These are phyloP conservation scores for Apeira syringaria DNA, from an alignment of 2,888 invertebrate genomes.

Conservation along the genomic window DNA sequence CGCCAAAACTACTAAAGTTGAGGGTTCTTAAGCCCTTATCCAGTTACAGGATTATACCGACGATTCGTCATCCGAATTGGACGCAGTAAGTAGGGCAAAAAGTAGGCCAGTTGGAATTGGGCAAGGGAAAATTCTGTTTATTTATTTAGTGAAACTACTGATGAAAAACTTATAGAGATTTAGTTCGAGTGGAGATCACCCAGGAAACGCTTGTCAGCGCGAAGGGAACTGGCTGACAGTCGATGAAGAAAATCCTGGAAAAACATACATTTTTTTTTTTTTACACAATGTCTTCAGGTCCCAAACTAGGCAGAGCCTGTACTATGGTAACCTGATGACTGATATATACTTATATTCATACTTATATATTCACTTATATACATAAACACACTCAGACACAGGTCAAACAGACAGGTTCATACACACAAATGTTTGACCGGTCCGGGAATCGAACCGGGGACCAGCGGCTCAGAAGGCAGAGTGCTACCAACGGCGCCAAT, in stretches of 20 bases:
- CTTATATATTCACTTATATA: too few species aligned
- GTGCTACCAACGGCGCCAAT: too few species aligned
- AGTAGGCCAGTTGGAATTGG: slow-evolving; percentile 10
- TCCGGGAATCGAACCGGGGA: too few species aligned
- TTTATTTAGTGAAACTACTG: slow-evolving; percentile 11
- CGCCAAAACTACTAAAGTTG: slow-evolving; percentile 4
- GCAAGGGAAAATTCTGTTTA: slow-evolving; percentile 4
- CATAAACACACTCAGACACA: too few species aligned
- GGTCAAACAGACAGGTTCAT: too few species aligned
- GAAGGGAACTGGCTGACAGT: slow-evolving; percentile 9
- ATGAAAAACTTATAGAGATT: slow-evolving; percentile 9
- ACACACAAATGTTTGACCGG: too few species aligned
- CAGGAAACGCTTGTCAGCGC: slow-evolving; percentile 11
- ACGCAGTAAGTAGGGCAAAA: slow-evolving; percentile 10
- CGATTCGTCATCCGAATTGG: slow-evolving; percentile 18
- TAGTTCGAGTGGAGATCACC: slow-evolving; percentile 7
- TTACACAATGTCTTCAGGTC: too few species aligned
- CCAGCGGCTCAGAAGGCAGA: too few species aligned
- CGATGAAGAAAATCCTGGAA: not conserved
- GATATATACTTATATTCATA: too few species aligned
- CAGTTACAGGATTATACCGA: slow-evolving; percentile 15
- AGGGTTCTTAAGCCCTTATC: slow-evolving; percentile 7
- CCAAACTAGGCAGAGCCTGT: too few species aligned
- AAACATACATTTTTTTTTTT: too few species aligned
- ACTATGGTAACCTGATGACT: too few species aligned